Percentiles rank a stretch among this genome's conserved stretches.
These are phyloP conservation scores for Dryomyza anilis DNA, from an alignment of 2,888 invertebrate species.

Conservation along the genomic window DNA sequence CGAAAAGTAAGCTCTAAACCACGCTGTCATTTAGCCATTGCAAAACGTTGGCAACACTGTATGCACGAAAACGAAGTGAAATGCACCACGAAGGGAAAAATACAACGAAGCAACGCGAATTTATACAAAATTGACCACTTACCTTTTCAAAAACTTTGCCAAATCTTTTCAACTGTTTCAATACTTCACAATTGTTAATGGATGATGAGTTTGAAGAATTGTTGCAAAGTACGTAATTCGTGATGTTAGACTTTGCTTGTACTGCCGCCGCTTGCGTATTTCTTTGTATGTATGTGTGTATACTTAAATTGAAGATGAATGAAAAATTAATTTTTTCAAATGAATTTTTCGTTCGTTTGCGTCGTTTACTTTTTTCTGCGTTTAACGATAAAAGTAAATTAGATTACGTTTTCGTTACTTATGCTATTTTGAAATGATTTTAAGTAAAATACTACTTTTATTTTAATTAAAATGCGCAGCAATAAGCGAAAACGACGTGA, in stretches of 20 bases:
- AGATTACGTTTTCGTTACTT: slow-evolving; percentile 38
- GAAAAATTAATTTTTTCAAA: slow-evolving; percentile 36
- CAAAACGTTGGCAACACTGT: slow-evolving; percentile 10
- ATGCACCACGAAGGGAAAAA: not conserved
- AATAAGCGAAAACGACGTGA: slow-evolving; percentile 47
- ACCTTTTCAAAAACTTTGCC: not conserved
- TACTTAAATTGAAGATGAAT: slow-evolving; percentile 27
- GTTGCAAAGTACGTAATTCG: slow-evolving; percentile 15
- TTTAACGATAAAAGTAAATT: slow-evolving; percentile 39
- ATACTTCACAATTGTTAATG: not conserved
- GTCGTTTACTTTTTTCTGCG: slow-evolving; percentile 30
- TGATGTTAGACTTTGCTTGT: slow-evolving; percentile 30
- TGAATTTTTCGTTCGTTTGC: slow-evolving; percentile 34
- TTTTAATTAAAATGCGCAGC: slow-evolving; percentile 52
- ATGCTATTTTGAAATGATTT: slow-evolving; percentile 42
- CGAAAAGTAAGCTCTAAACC: not conserved
- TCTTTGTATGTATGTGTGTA: slow-evolving; percentile 22
- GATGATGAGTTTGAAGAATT: not conserved
- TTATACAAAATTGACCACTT: not conserved
- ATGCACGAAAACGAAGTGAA: not conserved
- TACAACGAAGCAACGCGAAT: not conserved
- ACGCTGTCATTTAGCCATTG: not conserved
- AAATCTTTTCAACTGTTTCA: slow-evolving; percentile 10
- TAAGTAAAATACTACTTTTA: slow-evolving; percentile 40
- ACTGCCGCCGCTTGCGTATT: slow-evolving; percentile 36